Evolutionary conservation across 1,140 invertebrate species (phyloP).

Genomic region (Venturia canescens): DNA sequence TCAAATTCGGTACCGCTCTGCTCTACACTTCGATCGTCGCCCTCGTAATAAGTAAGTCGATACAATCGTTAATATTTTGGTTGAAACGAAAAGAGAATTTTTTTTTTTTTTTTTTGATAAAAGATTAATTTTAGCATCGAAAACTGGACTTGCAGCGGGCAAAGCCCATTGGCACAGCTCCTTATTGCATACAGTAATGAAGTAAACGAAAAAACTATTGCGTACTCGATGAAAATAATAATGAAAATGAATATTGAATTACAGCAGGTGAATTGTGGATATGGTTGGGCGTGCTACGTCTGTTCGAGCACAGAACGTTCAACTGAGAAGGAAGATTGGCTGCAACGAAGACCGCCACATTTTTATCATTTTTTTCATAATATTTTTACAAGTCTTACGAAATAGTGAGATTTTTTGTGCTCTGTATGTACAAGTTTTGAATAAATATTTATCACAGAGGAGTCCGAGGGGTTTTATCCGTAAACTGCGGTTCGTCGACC

Average conservation of each 20-base stretch:
- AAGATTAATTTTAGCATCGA: too few species aligned
- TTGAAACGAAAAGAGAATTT: too few species aligned
- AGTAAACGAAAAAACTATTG: neutral
- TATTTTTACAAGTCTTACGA: neutral
- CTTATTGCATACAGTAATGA: too few species aligned
- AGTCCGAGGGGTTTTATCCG: neutral
- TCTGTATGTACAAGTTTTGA: conserved; percentile 17
- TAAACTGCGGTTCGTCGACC: neutral
- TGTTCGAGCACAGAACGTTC: conserved; percentile 63
- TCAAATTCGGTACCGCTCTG: conserved; percentile 53
- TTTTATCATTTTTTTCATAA: conserved; percentile 17
- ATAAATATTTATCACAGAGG: conserved; percentile 8
- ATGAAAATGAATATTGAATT: conserved; percentile 37
- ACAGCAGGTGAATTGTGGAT: conserved; percentile 63
- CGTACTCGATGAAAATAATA: neutral
- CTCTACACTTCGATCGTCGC: conserved; percentile 50
- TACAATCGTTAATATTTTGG: too few species aligned
- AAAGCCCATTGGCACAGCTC: too few species aligned
- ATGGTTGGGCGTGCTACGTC: conserved; percentile 62
- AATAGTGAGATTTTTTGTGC: neutral
- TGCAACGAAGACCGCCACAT: neutral
- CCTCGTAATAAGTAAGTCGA: conserved; percentile 56
- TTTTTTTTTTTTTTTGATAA: too few species aligned
- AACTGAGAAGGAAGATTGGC: conserved; percentile 25
- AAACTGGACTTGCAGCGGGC: too few species aligned